A percentile compares a stretch with the other conserved stretches of the same genome.
These are phyloP conservation scores for Drosophila lacteicornis DNA, from an alignment of 1,140 invertebrate species.

Conservation along the genomic window DNA sequence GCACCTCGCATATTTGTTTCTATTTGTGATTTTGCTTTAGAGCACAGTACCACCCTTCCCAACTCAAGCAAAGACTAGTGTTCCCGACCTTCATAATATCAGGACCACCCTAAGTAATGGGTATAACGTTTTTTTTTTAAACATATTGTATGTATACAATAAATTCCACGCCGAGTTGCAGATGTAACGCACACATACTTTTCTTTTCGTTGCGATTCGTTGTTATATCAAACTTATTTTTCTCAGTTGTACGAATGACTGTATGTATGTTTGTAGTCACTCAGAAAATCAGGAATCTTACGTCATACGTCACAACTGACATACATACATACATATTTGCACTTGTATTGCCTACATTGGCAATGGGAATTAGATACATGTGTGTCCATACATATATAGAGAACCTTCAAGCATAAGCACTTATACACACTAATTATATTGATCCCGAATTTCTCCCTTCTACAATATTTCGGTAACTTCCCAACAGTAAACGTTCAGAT, in stretches of 20 bases:
- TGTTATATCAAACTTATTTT: neutral
- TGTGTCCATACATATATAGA: neutral
- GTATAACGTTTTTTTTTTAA: neutral
- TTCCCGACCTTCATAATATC: neutral
- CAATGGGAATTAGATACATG: constrained; percentile 21
- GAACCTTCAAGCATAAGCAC: constrained; percentile 15
- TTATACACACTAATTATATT: constrained; percentile 26
- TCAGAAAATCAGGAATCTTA: constrained; percentile 22
- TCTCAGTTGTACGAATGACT: neutral
- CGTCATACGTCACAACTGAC: constrained; percentile 29
- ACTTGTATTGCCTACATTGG: constrained; percentile 22
- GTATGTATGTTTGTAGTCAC: neutral
- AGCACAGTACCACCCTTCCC: neutral
- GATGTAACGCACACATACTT: neutral
- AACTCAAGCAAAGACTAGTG: neutral
- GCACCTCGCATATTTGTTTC: neutral
- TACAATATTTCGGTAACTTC: neutral
- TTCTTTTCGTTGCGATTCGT: too few species aligned
- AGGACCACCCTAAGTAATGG: too few species aligned
- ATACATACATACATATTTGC: constrained; percentile 12
- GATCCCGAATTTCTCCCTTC: constrained; percentile 8
- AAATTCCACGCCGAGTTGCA: neutral
- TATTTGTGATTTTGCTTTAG: neutral
- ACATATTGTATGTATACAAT: neutral
- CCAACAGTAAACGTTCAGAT: neutral